Conservation (phyloP, 1,140 invertebrate species). For the Lethrus apterus region DNA sequence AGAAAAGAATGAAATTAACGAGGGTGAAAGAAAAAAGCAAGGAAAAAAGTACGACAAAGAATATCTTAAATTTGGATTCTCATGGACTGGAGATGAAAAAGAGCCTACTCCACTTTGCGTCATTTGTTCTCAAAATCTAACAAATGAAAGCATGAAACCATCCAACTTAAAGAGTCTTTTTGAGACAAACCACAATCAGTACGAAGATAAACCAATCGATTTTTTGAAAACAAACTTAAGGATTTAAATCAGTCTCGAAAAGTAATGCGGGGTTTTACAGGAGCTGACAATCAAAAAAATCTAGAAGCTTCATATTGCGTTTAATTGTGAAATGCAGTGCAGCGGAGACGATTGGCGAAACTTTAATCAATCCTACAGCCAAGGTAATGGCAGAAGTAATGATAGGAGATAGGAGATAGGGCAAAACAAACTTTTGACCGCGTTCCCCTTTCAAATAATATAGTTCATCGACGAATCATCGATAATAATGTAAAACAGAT, state of each 20-base stretch:
- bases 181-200: conserved; percentile 13
- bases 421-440: conserved; percentile 16
- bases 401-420: conserved; percentile 15
- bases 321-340: conserved; percentile 7
- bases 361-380: conserved; percentile 4
- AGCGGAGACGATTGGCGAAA: conserved; percentile 10
- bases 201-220: conserved; percentile 7
- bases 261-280: conserved; percentile 12
- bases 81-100: conserved; percentile 10
- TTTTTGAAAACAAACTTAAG: conserved; percentile 9
- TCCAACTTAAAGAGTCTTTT: conserved; percentile 13
- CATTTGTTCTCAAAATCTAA: conserved; percentile 14
- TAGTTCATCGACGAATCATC: conserved; percentile 9
- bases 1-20: conserved; percentile 3
- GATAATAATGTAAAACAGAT: conserved; percentile 12
- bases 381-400: conserved; percentile 11
- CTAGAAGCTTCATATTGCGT: conserved; percentile 7
- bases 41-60: conserved; percentile 10
- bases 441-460: conserved; percentile 12
- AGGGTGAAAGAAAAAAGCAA: conserved; percentile 5
- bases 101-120: conserved; percentile 13
- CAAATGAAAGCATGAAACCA: conserved; percentile 13
- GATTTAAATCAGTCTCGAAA: conserved; percentile 10
- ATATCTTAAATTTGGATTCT: conserved; percentile 11
- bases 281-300: conserved; percentile 12